Evolutionary conservation across 2,113 vertebrate genomes (phyloP).

Genomic region (Notarius quadriscutis): DNA sequence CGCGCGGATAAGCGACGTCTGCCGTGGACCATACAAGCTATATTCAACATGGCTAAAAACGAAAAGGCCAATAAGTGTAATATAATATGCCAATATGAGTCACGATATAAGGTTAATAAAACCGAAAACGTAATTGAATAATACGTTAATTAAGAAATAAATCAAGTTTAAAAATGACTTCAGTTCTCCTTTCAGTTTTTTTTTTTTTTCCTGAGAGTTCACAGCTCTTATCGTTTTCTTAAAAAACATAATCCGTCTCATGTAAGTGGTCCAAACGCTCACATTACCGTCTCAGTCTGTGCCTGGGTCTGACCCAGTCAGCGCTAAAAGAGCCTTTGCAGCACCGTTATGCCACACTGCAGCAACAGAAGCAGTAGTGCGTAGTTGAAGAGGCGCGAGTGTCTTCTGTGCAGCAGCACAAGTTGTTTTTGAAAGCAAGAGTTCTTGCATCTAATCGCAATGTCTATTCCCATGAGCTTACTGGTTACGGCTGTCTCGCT

Average conservation of each 20-base stretch:
- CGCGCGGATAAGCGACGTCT: too few species aligned
- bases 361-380: constrained; percentile 41
- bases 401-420: constrained; percentile 71
- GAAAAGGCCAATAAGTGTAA: too few species aligned
- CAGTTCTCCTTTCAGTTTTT: too few species aligned
- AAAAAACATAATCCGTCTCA: background rate
- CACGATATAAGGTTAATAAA: too few species aligned
- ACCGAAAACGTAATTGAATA: too few species aligned
- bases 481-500: constrained; percentile 87
- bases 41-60: too few species aligned
- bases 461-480: constrained; percentile 87
- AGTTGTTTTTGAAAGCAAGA: constrained; percentile 88
- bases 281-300: background rate
- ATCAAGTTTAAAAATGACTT: too few species aligned
- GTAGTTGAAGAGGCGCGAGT: background rate
- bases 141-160: too few species aligned
- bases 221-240: background rate
- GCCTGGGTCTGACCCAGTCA: constrained; percentile 4
- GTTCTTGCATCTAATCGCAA: constrained; percentile 87
- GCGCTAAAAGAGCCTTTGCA: constrained; percentile 4
- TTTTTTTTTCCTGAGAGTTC: background rate
- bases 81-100: too few species aligned
- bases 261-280: background rate
- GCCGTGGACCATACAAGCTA: too few species aligned
- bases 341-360: constrained; percentile 56